These are phyloP conservation scores for Ramazzottius varieornatus DNA, from an alignment of 2,888 invertebrate genomes.

Conservation along the genomic window DNA sequence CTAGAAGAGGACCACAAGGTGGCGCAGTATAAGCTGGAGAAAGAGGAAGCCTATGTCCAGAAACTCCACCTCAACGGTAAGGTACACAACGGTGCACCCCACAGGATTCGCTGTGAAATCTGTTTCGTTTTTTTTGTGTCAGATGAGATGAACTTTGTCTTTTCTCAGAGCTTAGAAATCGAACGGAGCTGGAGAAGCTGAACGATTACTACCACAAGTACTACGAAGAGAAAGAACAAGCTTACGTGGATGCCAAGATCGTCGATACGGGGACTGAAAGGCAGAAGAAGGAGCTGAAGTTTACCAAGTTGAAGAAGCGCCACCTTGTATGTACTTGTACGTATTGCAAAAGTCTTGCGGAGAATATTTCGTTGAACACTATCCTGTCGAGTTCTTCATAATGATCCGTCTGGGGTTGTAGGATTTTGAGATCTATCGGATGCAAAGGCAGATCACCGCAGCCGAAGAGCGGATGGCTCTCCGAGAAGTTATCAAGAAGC, in stretches of 20 bases:
- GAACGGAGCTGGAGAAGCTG: not conserved
- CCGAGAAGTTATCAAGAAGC: not conserved
- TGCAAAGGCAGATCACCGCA: not conserved
- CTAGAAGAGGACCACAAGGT: not conserved
- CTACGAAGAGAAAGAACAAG: not conserved
- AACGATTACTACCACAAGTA: slow-evolving; percentile 2
- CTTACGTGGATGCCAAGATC: not conserved
- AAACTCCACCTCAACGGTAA: not conserved
- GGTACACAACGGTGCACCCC: too few species aligned
- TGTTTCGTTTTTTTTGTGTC: too few species aligned
- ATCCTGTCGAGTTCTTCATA: not conserved
- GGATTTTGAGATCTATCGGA: slow-evolving; percentile 1
- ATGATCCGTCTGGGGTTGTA: not conserved
- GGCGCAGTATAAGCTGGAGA: not conserved
- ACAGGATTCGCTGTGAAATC: too few species aligned
- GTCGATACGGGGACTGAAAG: not conserved
- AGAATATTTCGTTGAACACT: not conserved
- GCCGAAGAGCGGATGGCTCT: not conserved
- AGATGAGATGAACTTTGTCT: too few species aligned
- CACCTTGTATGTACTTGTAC: not conserved
- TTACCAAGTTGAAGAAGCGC: not conserved
- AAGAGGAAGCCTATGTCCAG: not conserved
- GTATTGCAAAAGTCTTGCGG: not conserved
- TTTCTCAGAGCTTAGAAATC: not conserved
- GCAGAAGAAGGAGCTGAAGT: not conserved